Percentiles rank a stretch among this genome's conserved stretches.
Evolutionary conservation across 2,797 vertebrate genomes (phyloP).

Genomic region (Mus caroli): DNA sequence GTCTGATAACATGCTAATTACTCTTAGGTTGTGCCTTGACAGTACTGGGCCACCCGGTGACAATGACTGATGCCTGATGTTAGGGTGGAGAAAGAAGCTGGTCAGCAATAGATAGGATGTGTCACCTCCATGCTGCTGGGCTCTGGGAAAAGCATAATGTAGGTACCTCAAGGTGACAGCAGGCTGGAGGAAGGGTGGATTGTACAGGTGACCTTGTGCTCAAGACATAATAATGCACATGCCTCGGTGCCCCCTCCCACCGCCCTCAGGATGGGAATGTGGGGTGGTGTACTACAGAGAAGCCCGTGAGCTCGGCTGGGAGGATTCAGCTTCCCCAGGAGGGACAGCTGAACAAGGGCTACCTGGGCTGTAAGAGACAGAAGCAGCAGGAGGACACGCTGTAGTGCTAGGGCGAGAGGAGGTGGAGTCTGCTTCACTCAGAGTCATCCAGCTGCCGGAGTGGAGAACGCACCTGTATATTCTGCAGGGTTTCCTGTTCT

Average conservation of each 20-base stretch:
- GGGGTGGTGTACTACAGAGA: background rate
- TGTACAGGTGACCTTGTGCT: background rate
- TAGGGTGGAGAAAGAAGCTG: background rate
- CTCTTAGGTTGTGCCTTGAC: background rate
- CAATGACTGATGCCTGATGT: background rate
- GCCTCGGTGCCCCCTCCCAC: fast-evolving
- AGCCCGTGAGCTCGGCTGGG: background rate
- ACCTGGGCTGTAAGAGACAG: background rate
- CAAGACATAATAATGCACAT: background rate
- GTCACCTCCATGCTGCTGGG: background rate
- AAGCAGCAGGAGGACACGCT: background rate
- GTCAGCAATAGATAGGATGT: background rate
- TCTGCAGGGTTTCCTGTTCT: background rate
- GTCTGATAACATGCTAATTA: background rate
- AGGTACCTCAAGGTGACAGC: too few relatives aligned
- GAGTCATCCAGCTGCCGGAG: background rate
- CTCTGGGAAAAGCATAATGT: background rate
- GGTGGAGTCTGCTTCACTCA: fast-evolving
- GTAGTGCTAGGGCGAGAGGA: background rate
- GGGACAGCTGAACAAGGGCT: background rate
- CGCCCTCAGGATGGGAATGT: background rate
- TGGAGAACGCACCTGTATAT: background rate
- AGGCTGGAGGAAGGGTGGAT: background rate
- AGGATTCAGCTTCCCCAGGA: background rate
- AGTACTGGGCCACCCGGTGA: background rate